phyloP scores from a whole-genome alignment of 2,888 invertebrate species.

The Fragum fragum region DNA sequence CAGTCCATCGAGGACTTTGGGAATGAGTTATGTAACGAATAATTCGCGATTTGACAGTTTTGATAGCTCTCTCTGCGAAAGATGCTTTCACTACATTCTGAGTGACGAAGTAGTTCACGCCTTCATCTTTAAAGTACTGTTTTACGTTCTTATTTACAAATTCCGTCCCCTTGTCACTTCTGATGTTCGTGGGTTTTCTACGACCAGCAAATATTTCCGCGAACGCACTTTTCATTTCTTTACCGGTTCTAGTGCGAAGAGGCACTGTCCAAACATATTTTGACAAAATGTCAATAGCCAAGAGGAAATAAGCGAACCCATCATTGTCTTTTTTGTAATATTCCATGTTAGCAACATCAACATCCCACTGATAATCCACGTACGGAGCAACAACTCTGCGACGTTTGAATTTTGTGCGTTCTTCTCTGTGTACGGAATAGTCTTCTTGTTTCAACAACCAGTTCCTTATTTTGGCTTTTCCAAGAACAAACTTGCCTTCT shows the following conservation, averaged over 20 bases:
- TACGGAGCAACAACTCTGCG: slow-evolving; percentile 45
- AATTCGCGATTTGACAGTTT: slow-evolving; percentile 46
- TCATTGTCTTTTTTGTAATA: slow-evolving; percentile 51
- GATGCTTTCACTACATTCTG: slow-evolving; percentile 11
- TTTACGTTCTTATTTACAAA: slow-evolving; percentile 36
- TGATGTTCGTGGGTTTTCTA: too few relatives aligned
- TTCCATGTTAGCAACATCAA: slow-evolving; percentile 55
- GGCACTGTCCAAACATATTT: slow-evolving; percentile 46
- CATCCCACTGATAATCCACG: slow-evolving; percentile 65
- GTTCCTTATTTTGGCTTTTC: slow-evolving; percentile 30
- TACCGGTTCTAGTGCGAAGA: slow-evolving; percentile 34
- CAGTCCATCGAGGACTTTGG: slow-evolving; percentile 33
- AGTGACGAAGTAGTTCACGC: slow-evolving; percentile 22
- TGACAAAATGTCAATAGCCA: slow-evolving; percentile 53
- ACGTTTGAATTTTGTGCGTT: slow-evolving; percentile 45
- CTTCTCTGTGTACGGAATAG: slow-evolving; percentile 56
- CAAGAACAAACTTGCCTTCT: slow-evolving; percentile 56
- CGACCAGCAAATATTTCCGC: slow-evolving; percentile 38
- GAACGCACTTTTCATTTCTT: slow-evolving; percentile 47
- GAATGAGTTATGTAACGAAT: slow-evolving; percentile 50
- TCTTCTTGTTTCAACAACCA: slow-evolving; percentile 64
- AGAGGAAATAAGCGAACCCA: slow-evolving; percentile 47
- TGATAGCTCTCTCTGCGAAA: slow-evolving; percentile 38
- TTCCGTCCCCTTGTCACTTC: slow-evolving; percentile 49
- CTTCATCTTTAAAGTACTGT: not conserved